Evolutionary conservation across 2,113 vertebrate species (phyloP).

Genomic region (Ginglymostoma cirratum): DNA sequence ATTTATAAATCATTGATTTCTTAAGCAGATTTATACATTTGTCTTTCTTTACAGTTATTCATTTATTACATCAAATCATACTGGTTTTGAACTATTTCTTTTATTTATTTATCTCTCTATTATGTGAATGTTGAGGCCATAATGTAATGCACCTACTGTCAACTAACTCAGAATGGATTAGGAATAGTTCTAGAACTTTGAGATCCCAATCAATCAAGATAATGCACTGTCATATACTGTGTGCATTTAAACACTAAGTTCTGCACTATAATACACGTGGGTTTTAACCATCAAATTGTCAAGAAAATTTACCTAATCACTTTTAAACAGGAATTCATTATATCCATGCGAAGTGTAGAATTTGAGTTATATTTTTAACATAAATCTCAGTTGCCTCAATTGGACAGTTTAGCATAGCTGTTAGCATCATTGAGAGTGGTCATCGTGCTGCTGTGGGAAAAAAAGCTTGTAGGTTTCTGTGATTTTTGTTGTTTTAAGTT

Average conservation of each 20-base stretch:
- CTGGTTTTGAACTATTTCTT: not conserved
- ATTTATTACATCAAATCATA: slow-evolving; percentile 32
- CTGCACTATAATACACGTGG: not conserved
- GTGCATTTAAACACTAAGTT: not conserved
- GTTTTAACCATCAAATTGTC: not conserved
- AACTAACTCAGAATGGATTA: not conserved
- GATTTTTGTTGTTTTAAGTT: not conserved
- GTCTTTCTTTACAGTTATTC: slow-evolving; percentile 31
- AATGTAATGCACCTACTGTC: not conserved
- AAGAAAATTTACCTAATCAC: not conserved
- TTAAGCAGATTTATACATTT: not conserved
- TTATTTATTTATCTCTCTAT: not conserved
- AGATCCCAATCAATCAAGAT: too few relatives aligned
- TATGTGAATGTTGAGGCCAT: not conserved
- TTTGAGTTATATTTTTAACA: not conserved
- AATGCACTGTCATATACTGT: not conserved
- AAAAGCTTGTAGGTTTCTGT: not conserved
- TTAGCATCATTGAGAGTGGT: not conserved
- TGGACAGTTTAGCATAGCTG: not conserved
- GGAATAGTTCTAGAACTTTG: not conserved
- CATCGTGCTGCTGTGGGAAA: not conserved
- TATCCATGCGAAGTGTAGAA: not conserved
- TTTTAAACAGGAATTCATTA: not conserved
- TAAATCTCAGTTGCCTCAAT: not conserved
- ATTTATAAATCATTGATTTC: not conserved